These are phyloP conservation scores for Muraenolepis orangiensis DNA, from an alignment of 2,797 vertebrate genomes.

Conservation along the genomic window DNA sequence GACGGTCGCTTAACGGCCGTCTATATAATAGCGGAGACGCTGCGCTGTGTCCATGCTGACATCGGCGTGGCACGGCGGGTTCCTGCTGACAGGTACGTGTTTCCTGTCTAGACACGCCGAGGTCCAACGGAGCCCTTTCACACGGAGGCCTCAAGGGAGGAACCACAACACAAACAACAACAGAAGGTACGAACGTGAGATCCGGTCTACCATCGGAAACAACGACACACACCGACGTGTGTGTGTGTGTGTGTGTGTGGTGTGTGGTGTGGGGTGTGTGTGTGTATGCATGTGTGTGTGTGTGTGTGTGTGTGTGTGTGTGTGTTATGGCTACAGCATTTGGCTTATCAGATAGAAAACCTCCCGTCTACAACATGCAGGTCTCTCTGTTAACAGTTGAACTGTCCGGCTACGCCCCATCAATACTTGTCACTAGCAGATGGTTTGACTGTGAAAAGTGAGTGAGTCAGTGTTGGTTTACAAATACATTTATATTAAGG, in stretches of 20 bases:
- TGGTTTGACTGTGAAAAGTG: neutral
- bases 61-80: neutral
- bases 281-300: neutral
- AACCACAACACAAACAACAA: neutral
- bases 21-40: neutral
- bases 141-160: conserved; percentile 13
- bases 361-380: neutral
- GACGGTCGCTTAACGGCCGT: neutral
- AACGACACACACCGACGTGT: neutral
- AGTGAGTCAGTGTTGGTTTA: neutral
- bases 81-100: conserved; percentile 25
- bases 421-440: neutral
- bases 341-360: neutral
- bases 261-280: neutral
- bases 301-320: neutral
- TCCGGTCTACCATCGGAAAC: neutral
- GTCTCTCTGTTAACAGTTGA: neutral
- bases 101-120: conserved; percentile 25
- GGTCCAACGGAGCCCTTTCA: neutral
- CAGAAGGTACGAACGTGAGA: conserved; percentile 14
- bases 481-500: neutral
- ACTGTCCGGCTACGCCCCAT: too few species aligned
- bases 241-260: neutral
- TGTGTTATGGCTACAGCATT: neutral
- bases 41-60: neutral